These are phyloP conservation scores for Gallinago stenura DNA, from an alignment of 2,797 vertebrate genomes.

Conservation along the genomic window DNA sequence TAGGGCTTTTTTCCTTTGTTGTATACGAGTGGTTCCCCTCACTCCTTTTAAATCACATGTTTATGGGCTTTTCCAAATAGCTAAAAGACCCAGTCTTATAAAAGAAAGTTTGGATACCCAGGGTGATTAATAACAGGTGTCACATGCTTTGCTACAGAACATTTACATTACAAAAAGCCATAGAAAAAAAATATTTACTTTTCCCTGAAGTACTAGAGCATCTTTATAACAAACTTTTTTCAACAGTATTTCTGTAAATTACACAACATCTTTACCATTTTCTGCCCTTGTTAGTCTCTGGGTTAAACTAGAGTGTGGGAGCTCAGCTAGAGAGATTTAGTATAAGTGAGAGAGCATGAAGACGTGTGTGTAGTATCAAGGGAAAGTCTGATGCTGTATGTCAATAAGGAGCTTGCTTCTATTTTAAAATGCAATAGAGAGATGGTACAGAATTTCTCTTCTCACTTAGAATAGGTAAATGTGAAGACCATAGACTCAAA, in stretches of 20 bases:
- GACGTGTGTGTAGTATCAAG: fast-evolving
- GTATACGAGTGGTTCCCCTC: neutral
- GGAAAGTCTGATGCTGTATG: neutral
- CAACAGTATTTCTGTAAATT: neutral
- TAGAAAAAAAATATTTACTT: neutral
- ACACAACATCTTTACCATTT: neutral
- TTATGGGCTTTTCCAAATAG: neutral
- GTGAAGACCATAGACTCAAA: neutral
- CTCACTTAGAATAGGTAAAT: neutral
- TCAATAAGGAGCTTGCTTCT: neutral
- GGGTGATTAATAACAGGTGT: neutral
- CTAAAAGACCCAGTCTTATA: neutral
- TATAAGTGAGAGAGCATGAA: neutral
- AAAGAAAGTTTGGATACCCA: neutral
- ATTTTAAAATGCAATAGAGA: neutral
- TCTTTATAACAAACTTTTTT: neutral
- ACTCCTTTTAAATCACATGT: neutral
- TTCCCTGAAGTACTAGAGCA: neutral
- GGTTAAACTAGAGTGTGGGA: neutral
- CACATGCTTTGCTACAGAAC: neutral
- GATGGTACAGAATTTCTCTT: neutral
- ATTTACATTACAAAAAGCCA: slow-evolving; percentile 11
- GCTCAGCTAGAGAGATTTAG: neutral
- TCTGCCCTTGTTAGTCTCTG: neutral
- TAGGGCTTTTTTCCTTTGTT: neutral